phyloP scores from a whole-genome alignment of 1,140 invertebrate species.

The Cotesia chilonis region DNA sequence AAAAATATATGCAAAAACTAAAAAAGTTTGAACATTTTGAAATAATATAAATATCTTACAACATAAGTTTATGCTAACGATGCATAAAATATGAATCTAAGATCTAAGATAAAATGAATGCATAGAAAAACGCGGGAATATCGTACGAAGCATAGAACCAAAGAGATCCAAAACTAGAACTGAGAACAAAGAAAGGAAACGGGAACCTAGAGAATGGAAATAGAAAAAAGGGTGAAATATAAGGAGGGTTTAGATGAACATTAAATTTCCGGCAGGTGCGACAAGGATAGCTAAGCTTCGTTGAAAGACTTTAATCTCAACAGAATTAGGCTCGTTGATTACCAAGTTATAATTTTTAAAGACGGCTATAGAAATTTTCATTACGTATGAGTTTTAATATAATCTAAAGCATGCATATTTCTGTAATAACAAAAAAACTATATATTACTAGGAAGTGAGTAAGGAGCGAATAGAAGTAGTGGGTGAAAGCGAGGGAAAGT shows the following conservation, averaged over 20 bases:
- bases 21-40: no score
- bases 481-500: constrained; percentile 13
- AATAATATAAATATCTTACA: no score
- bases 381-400: not conserved
- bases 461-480: not conserved
- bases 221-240: constrained; percentile 28
- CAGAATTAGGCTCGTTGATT: constrained; percentile 21
- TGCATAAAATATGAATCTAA: not conserved
- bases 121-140: constrained; percentile 3
- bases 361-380: not conserved
- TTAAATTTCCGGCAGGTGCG: constrained; percentile 30
- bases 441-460: not conserved
- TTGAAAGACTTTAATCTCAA: not conserved
- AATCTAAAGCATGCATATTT: no score
- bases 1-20: no score
- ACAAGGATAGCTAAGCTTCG: constrained; percentile 13
- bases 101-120: not conserved
- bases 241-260: constrained; percentile 23
- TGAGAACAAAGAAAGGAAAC: constrained; percentile 2
- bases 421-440: not conserved
- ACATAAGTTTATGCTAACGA: not conserved
- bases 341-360: not conserved
- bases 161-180: not conserved
- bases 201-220: constrained; percentile 14
- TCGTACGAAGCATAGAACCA: not conserved